These are phyloP conservation scores for Sweltsa coloradensis DNA, from an alignment of 1,140 invertebrate genomes.

Conservation along the genomic window DNA sequence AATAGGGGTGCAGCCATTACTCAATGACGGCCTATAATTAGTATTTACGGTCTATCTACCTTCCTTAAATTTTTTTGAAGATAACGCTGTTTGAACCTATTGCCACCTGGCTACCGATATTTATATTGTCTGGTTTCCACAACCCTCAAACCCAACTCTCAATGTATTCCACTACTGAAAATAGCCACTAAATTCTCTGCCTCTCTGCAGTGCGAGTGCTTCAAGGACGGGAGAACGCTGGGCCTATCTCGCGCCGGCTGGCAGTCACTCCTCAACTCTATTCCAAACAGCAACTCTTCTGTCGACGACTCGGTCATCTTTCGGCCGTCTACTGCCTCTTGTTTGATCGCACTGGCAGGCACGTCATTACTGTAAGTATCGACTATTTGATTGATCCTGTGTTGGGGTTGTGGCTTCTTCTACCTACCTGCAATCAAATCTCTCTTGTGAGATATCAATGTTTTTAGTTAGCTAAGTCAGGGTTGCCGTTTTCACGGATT, in stretches of 20 bases:
- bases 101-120: too few relatives aligned
- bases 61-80: too few relatives aligned
- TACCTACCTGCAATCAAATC: background rate
- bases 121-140: conserved; percentile 6
- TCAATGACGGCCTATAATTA: too few relatives aligned
- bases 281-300: conserved; percentile 56
- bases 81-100: too few relatives aligned
- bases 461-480: conserved; percentile 5
- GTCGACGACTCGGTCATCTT: conserved; percentile 83
- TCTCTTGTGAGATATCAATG: background rate
- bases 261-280: conserved; percentile 60
- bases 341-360: conserved; percentile 86
- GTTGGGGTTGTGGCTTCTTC: conserved; percentile 3
- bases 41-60: too few relatives aligned
- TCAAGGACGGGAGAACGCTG: conserved; percentile 54
- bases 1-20: too few relatives aligned
- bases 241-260: conserved; percentile 42
- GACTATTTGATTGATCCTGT: background rate
- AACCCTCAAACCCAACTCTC: conserved; percentile 18
- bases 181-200: too few relatives aligned
- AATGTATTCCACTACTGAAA: too few relatives aligned
- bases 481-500: too few relatives aligned
- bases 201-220: conserved; percentile 53
- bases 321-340: conserved; percentile 93
- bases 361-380: conserved; percentile 74